A percentile compares a stretch with the other conserved stretches of the same genome.
These are phyloP conservation scores for Bagarius yarrelli DNA, from an alignment of 2,113 vertebrate species.

Conservation along the genomic window DNA sequence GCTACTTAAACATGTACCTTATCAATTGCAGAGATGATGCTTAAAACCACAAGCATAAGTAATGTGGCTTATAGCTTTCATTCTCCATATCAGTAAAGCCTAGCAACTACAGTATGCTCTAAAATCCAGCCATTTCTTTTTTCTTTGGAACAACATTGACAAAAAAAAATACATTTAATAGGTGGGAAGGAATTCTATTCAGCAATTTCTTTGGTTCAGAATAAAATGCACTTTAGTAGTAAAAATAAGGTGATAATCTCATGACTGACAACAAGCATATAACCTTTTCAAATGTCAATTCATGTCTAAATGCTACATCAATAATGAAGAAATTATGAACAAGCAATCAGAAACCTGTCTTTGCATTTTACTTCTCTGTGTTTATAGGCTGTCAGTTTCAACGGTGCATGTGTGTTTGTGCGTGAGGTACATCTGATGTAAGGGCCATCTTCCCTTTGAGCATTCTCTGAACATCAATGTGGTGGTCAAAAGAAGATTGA, in stretches of 20 bases:
- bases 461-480: conserved; percentile 36
- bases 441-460: not conserved
- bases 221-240: conserved; percentile 75
- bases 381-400: not conserved
- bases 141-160: not conserved
- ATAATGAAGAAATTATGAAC: conserved; percentile 67
- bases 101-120: conserved; percentile 16
- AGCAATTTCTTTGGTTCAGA: conserved; percentile 43
- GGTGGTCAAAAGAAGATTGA: conserved; percentile 28
- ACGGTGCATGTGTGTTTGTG: not conserved
- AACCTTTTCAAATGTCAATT: conserved; percentile 69
- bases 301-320: conserved; percentile 65
- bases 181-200: conserved; percentile 46
- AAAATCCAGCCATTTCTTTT: conserved; percentile 22
- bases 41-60: not conserved
- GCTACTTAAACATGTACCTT: not conserved
- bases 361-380: conserved; percentile 15
- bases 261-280: conserved; percentile 64
- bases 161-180: conserved; percentile 47
- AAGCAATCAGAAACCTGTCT: conserved; percentile 54
- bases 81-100: not conserved
- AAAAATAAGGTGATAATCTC: conserved; percentile 70
- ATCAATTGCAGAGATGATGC: conserved; percentile 10
- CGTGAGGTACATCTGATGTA: not conserved
- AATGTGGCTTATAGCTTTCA: conserved; percentile 5